phyloP scores from a whole-genome alignment of 1,140 invertebrate genomes.

The Lucilia sericata region DNA sequence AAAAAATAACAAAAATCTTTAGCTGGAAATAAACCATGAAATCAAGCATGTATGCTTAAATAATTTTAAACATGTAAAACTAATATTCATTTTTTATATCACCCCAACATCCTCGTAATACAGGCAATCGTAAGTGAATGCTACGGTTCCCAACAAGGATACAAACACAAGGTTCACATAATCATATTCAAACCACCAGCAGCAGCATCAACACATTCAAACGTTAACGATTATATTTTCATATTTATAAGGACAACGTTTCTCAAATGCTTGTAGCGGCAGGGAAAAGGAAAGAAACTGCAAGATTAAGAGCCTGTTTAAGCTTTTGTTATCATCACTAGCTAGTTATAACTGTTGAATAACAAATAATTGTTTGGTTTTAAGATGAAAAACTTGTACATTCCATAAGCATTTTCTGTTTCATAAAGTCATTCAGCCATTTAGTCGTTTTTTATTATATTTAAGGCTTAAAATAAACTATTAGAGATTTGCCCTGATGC shows the following conservation, averaged over 20 bases:
- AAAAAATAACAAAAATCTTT: not conserved
- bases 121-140: not conserved
- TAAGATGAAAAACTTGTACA: not conserved
- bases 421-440: not conserved
- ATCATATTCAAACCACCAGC: not conserved
- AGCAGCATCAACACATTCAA: not conserved
- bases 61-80: not conserved
- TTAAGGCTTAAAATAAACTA: slow-evolving; percentile 2
- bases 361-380: slow-evolving; percentile 27
- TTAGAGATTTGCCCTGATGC: not conserved
- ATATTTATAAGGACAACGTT: not conserved
- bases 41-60: slow-evolving; percentile 18
- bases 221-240: not conserved
- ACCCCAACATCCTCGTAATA: too few relatives aligned
- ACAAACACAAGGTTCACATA: not conserved
- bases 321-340: not conserved
- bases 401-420: not conserved
- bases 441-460: not conserved
- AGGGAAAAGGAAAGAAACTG: too few relatives aligned
- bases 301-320: not conserved
- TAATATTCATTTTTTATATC: not conserved
- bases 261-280: too few relatives aligned
- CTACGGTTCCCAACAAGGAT: not conserved
- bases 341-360: slow-evolving; percentile 7
- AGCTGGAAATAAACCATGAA: slow-evolving; percentile 3